Evolutionary conservation across 2,888 invertebrate species (phyloP), one percentile per base, ranked within the genome.

Genomic region (Scelioninae gen. 1): DNA sequence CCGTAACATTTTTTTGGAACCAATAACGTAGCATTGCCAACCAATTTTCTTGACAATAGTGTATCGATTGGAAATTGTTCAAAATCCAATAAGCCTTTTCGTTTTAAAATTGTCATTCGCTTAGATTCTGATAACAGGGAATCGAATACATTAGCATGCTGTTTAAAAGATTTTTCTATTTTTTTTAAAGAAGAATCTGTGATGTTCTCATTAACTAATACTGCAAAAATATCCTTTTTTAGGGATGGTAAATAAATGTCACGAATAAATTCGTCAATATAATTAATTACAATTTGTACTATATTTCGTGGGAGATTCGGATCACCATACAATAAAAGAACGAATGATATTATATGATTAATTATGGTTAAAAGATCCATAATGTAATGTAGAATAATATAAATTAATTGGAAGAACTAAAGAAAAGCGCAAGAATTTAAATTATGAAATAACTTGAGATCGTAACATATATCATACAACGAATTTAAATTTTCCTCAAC

Each of bases 31-130:
- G 43, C 8, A 43, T 43, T 43, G 43, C 11, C 11, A 43, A 43
- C 11, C 11, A 7, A 43, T 43, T 43, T 43, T 10, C 43, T 11
- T 4, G 43, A 10, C 6, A 43, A 43, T 10, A 43, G 8, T 43
- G 43, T 43, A 43, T 43, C 43, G 11, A 43, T 43, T 43, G 8
- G 43, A 43, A 43, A 43, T 11, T 43, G 43, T 43, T 43, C 43
- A 10, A 43, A 43, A 11, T 43, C 10, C 43, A 43, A 43, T 43
- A 43, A 43, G 43, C 11, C 43, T 43, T 43, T 43, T 43, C 43
- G 43, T 43, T 43, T 43, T 43, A 43, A 43, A 43, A 43, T 11
- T 43, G 43, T 43, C 43, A 43, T 43, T 43, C 43, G 43, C 43
- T 43, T 43, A 43, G 43, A 11, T 11, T 43, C 43, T 43, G 43